Conservation (phyloP, 2,888 invertebrate genomes). For the Itoplectis maculator region DNA sequence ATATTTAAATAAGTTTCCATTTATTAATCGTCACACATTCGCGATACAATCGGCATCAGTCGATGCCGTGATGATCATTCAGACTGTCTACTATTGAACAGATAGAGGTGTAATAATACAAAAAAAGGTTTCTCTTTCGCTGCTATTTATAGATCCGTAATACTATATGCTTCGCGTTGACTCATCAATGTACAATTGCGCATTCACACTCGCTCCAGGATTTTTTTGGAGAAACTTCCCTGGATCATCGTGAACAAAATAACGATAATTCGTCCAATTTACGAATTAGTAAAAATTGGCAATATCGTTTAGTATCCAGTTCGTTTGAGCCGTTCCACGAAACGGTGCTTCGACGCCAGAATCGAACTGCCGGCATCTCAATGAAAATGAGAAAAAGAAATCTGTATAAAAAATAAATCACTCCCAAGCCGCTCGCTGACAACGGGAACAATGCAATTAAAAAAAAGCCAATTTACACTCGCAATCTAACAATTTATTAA, state of each 20-base stretch:
- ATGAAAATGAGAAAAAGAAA: constrained; percentile 29
- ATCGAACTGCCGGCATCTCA: not conserved
- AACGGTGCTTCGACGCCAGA: not conserved
- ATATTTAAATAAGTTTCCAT: constrained; percentile 67
- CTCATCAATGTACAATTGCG: constrained; percentile 71
- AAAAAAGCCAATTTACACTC: constrained; percentile 53
- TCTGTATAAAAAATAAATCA: constrained; percentile 50
- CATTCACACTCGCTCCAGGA: constrained; percentile 45
- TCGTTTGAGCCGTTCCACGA: not conserved
- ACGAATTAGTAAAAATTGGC: not conserved
- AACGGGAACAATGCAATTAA: constrained; percentile 35
- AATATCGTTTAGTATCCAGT: not conserved
- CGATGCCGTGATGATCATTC: constrained; percentile 72
- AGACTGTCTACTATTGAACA: constrained; percentile 72
- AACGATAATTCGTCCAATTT: constrained; percentile 4
- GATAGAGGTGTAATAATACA: constrained; percentile 74
- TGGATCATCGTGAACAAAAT: not conserved
- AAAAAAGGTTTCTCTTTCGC: constrained; percentile 64
- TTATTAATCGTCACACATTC: constrained; percentile 73
- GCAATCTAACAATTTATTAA: constrained; percentile 54
- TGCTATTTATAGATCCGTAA: constrained; percentile 72
- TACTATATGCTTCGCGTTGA: constrained; percentile 73
- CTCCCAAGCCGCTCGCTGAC: constrained; percentile 33
- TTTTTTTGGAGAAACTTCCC: not conserved
- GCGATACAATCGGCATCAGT: constrained; percentile 79